Conservation (phyloP, 2,888 invertebrate species). For the Celastrina argiolus region DNA sequence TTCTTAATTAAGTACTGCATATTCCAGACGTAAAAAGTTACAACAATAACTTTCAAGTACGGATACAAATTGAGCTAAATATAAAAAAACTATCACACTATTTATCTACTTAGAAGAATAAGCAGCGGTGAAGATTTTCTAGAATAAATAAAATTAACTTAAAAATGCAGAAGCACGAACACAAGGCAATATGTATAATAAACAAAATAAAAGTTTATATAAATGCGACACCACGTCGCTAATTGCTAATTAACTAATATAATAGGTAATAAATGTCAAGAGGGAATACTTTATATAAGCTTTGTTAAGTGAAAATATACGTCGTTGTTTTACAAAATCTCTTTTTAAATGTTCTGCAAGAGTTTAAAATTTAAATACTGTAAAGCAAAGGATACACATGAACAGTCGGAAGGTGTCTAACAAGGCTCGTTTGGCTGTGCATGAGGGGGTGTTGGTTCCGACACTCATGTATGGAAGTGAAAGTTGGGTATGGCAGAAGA, state of each 20-base stretch:
- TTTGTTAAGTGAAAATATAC: not conserved
- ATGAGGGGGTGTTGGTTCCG: too few relatives aligned
- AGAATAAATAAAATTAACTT: slow-evolving; percentile 43
- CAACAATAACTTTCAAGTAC: slow-evolving; percentile 45
- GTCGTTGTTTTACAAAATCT: not conserved
- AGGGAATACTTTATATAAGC: slow-evolving; percentile 7
- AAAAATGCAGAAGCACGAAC: slow-evolving; percentile 60
- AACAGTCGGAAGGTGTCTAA: too few relatives aligned
- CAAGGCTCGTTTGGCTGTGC: too few relatives aligned
- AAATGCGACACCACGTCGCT: slow-evolving; percentile 54
- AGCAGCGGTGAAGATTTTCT: slow-evolving; percentile 50
- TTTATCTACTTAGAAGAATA: slow-evolving; percentile 53
- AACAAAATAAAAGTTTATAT: slow-evolving; percentile 45
- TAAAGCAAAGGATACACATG: not conserved
- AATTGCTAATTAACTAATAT: slow-evolving; percentile 50
- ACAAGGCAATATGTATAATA: slow-evolving; percentile 45
- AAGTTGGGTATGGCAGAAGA: too few relatives aligned
- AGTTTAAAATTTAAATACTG: not conserved
- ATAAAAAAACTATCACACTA: slow-evolving; percentile 51
- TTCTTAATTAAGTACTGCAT: not conserved
- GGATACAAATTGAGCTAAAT: slow-evolving; percentile 61
- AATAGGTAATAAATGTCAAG: slow-evolving; percentile 14
- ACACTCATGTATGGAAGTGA: too few relatives aligned
- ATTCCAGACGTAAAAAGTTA: slow-evolving; percentile 14
- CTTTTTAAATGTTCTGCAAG: not conserved